These are phyloP conservation scores for Cynodonichthys magdalenae DNA, from an alignment of 2,797 vertebrate species.

Conservation along the genomic window DNA sequence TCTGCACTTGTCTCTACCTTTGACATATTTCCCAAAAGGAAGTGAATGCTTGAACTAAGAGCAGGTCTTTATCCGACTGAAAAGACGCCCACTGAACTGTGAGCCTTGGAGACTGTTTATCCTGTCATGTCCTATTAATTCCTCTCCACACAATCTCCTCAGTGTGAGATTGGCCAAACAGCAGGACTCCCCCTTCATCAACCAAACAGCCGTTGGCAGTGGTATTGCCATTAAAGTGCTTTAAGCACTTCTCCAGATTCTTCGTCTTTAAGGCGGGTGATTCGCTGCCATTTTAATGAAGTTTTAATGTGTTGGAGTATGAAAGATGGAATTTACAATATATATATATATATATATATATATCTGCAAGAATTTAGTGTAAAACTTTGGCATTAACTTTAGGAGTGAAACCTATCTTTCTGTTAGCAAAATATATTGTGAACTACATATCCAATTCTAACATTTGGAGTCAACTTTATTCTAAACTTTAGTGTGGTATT, in stretches of 20 bases:
- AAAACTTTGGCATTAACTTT: no score
- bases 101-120: conserved; percentile 61
- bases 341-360: no score
- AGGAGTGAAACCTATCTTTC: no score
- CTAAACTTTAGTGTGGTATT: no score
- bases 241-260: conserved; percentile 25
- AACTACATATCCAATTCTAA: no score
- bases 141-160: conserved; percentile 53
- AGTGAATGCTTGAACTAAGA: conserved; percentile 34
- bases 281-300: conserved; percentile 17
- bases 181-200: conserved; percentile 53
- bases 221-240: conserved; percentile 46
- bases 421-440: no score
- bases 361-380: no score
- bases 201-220: conserved; percentile 50
- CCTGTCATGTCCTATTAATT: conserved; percentile 70
- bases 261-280: conserved; percentile 8
- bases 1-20: conserved; percentile 16
- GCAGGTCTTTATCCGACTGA: conserved; percentile 45
- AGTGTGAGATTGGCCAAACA: conserved; percentile 59
- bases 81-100: conserved; percentile 40
- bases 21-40: conserved; percentile 28
- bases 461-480: no score
- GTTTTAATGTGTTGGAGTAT: conserved; percentile 11
- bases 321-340: not conserved